A percentile compares a stretch with the other conserved stretches of the same genome.
phyloP scores from a whole-genome alignment of 2,113 vertebrate genomes.

The Rhynchopsitta pachyrhyncha region DNA sequence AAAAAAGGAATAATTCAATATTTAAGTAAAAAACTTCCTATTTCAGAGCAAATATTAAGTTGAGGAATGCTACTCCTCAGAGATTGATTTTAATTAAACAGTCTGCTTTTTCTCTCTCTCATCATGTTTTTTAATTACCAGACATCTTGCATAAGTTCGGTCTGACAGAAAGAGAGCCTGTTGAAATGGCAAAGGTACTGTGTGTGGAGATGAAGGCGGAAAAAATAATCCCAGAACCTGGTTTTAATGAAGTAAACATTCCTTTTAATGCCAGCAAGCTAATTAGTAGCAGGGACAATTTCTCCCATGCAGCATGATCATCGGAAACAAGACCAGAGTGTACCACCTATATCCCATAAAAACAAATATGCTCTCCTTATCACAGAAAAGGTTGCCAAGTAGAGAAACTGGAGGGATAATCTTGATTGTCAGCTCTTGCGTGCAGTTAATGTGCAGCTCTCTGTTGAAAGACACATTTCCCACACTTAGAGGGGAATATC shows the following conservation, averaged over 20 bases:
- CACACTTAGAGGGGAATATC: background rate
- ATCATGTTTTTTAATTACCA: background rate
- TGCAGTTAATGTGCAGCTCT: background rate
- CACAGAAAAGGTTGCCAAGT: background rate
- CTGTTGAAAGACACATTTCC: background rate
- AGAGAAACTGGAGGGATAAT: background rate
- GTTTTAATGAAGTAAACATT: background rate
- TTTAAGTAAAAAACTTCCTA: background rate
- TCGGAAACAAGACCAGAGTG: background rate
- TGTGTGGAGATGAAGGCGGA: background rate
- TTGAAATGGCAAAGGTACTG: background rate
- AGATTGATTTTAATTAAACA: background rate
- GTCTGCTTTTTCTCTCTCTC: background rate
- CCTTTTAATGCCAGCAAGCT: background rate
- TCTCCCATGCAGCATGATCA: background rate
- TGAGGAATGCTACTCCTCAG: background rate
- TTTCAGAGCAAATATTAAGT: background rate
- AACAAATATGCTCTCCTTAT: background rate
- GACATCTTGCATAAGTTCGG: background rate
- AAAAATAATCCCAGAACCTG: background rate
- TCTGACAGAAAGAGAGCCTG: background rate
- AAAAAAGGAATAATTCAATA: background rate
- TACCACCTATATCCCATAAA: background rate
- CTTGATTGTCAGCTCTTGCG: background rate
- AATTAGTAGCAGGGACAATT: background rate